Conservation (phyloP, 2,888 invertebrate species). For the Prosopocoilus inquinatus region DNA sequence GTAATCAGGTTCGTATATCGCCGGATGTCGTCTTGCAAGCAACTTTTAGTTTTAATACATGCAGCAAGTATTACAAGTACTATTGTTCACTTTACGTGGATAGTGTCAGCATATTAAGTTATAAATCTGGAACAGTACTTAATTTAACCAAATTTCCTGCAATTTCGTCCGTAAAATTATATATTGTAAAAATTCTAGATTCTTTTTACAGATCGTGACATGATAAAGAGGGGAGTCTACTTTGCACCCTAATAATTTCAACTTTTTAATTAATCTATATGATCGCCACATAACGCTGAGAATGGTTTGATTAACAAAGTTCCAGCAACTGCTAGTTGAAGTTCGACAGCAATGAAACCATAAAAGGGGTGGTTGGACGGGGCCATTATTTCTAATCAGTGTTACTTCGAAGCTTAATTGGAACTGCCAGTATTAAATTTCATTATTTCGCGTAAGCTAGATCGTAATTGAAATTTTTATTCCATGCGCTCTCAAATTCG, state of each 20-base stretch:
- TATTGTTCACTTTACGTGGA: not conserved
- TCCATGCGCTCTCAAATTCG: no score
- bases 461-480: no score
- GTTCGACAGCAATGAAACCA: slow-evolving; percentile 2
- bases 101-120: no score
- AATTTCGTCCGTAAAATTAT: no score
- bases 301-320: slow-evolving; percentile 5
- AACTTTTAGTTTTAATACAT: not conserved
- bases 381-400: not conserved
- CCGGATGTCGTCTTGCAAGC: not conserved
- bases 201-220: not conserved
- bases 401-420: not conserved
- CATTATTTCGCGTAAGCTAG: no score
- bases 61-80: slow-evolving; percentile 1
- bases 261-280: not conserved
- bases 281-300: not conserved
- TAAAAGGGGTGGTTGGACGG: not conserved
- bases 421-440: not conserved
- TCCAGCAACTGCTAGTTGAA: not conserved
- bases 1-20: slow-evolving; percentile 15
- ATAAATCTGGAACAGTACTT: no score
- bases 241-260: not conserved
- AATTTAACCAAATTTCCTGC: no score
- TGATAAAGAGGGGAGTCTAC: slow-evolving; percentile 2
- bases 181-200: no score